Conservation (phyloP, 2,113 vertebrate genomes). For the Nyctereutes procyonoides region DNA sequence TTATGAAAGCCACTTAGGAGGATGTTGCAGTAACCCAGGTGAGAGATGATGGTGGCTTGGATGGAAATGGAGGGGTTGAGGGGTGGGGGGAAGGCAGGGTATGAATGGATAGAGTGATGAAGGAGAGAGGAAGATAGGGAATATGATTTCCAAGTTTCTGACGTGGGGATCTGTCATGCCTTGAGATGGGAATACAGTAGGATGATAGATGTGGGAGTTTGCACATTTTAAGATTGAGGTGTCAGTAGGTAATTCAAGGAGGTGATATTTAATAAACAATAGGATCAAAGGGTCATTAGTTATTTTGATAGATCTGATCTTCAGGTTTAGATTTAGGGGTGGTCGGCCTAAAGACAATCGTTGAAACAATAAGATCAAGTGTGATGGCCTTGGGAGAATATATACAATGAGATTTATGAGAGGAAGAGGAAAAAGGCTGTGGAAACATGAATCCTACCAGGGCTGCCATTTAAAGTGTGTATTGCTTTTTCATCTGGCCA, state of each 20-base stretch:
- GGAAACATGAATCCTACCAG: conserved; percentile 30
- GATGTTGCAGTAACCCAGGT: background rate
- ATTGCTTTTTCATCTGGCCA: conserved; percentile 64
- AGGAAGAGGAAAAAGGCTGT: conserved; percentile 16
- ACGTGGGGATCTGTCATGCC: background rate
- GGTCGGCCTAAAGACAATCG: background rate
- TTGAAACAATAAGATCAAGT: background rate
- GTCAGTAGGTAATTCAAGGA: background rate
- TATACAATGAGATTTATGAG: conserved; percentile 44
- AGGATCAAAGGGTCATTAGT: background rate
- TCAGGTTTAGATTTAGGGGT: conserved; percentile 27
- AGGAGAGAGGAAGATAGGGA: background rate
- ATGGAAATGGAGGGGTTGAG: background rate
- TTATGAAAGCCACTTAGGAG: background rate
- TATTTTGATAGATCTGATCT: background rate
- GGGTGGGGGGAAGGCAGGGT: background rate
- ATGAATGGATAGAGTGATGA: background rate
- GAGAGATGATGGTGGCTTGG: background rate
- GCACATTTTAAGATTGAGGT: background rate
- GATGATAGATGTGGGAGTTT: background rate
- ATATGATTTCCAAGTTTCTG: background rate
- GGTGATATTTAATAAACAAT: background rate
- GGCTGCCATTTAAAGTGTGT: conserved; percentile 17
- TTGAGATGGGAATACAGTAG: background rate
- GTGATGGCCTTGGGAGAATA: background rate